phyloP scores from a whole-genome alignment of 2,113 vertebrate genomes.

The Rousettus leschenaultii region DNA sequence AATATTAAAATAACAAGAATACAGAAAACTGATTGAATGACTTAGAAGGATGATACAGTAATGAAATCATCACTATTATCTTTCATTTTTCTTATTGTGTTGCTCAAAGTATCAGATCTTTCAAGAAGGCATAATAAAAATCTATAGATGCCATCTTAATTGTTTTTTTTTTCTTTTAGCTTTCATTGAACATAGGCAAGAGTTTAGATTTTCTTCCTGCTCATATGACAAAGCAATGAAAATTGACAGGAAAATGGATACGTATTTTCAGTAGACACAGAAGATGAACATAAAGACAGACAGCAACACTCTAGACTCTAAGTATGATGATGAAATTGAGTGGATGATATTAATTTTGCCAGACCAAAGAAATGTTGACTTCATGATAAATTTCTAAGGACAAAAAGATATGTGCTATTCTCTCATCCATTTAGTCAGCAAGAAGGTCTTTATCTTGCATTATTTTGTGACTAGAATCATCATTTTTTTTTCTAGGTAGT shows the following conservation, averaged over 20 bases:
- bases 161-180: neutral
- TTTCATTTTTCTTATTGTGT: neutral
- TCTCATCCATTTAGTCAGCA: neutral
- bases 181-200: neutral
- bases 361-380: neutral
- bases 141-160: neutral
- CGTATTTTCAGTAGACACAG: neutral
- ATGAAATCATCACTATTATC: neutral
- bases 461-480: neutral
- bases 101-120: neutral
- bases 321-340: neutral
- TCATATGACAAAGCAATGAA: neutral
- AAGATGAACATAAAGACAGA: neutral
- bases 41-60: neutral
- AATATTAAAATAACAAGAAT: neutral
- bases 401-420: neutral
- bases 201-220: neutral
- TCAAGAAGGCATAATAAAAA: neutral
- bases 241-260: neutral
- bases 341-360: neutral
- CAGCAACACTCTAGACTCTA: neutral
- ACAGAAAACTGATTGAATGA: neutral
- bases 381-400: neutral
- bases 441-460: neutral
- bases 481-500: neutral